Evolutionary conservation across 2,113 vertebrate genomes (phyloP).

Genomic region (Ictalurus punctatus): DNA sequence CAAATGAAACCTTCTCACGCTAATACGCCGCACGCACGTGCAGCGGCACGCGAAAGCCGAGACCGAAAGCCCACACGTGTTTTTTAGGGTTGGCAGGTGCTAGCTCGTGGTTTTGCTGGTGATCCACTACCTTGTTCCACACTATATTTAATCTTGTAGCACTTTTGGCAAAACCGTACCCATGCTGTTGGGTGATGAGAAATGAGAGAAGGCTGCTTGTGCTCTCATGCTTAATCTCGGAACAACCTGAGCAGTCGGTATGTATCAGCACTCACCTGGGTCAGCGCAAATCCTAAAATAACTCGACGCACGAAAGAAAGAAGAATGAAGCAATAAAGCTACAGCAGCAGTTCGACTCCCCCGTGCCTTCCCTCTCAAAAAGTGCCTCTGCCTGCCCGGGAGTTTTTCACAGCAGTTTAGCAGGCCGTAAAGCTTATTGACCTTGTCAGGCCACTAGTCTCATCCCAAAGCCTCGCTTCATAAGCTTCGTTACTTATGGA

Average conservation of each 20-base stretch:
- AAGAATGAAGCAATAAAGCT: conserved; percentile 40
- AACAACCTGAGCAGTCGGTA: conserved; percentile 14
- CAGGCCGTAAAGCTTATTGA: conserved; percentile 50
- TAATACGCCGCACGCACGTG: neutral
- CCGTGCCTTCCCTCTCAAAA: conserved; percentile 23
- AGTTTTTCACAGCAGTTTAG: conserved; percentile 55
- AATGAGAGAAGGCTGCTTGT: conserved; percentile 15
- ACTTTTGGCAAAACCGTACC: neutral
- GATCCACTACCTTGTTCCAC: conserved; percentile 3
- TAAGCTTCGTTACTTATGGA: conserved; percentile 57
- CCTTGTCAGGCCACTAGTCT: conserved; percentile 45
- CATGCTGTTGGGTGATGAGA: neutral
- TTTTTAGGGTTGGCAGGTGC: conserved; percentile 4
- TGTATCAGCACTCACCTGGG: conserved; percentile 36
- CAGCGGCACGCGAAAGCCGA: neutral
- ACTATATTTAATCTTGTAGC: conserved; percentile 7
- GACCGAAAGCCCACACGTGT: neutral
- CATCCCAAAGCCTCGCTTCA: conserved; percentile 41
- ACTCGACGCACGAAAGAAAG: conserved; percentile 30
- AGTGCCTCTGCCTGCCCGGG: conserved; percentile 43
- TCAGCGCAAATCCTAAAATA: conserved; percentile 43
- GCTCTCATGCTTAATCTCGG: neutral
- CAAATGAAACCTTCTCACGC: neutral
- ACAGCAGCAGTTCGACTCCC: conserved; percentile 29
- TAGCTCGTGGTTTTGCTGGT: neutral